phyloP scores from a whole-genome alignment of 2,797 vertebrate genomes.

The Cetoscarus ocellatus region DNA sequence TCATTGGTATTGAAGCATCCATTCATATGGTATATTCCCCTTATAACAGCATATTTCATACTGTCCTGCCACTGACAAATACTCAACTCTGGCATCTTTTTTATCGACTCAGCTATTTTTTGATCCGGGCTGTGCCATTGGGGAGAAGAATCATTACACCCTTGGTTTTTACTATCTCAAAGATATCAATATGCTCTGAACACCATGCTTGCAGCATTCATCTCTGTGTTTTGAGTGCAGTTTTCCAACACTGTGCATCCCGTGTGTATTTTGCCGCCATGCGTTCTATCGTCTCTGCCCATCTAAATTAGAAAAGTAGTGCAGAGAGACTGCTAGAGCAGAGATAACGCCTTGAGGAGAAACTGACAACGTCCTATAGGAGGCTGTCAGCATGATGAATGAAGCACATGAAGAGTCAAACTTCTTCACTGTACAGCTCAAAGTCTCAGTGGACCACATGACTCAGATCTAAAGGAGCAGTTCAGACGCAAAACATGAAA shows the following conservation, averaged over 20 bases:
- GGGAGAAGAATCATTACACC: not conserved
- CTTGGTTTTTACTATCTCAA: not conserved
- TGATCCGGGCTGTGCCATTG: not conserved
- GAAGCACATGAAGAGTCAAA: constrained; percentile 19
- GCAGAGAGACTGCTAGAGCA: constrained; percentile 6
- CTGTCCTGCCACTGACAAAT: too few species aligned
- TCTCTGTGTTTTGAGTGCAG: constrained; percentile 9
- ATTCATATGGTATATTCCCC: too few species aligned
- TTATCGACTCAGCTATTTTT: too few species aligned
- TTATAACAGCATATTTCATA: too few species aligned
- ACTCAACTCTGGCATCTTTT: too few species aligned
- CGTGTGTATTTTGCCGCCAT: not conserved
- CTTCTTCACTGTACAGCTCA: constrained; percentile 35
- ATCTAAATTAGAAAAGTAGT: constrained; percentile 44
- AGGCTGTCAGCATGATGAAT: constrained; percentile 63
- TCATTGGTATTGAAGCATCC: too few species aligned
- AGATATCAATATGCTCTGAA: not conserved
- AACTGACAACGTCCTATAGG: constrained; percentile 39
- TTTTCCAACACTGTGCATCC: not conserved
- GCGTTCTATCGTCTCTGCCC: constrained; percentile 14
- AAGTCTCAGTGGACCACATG: constrained; percentile 22
- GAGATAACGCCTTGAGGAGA: constrained; percentile 7
- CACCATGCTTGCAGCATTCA: not conserved
- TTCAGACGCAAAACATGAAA: not conserved
- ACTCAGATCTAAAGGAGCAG: constrained; percentile 27